Conservation (phyloP, 2,113 vertebrate genomes). For the Dromaius novaehollandiae region DNA sequence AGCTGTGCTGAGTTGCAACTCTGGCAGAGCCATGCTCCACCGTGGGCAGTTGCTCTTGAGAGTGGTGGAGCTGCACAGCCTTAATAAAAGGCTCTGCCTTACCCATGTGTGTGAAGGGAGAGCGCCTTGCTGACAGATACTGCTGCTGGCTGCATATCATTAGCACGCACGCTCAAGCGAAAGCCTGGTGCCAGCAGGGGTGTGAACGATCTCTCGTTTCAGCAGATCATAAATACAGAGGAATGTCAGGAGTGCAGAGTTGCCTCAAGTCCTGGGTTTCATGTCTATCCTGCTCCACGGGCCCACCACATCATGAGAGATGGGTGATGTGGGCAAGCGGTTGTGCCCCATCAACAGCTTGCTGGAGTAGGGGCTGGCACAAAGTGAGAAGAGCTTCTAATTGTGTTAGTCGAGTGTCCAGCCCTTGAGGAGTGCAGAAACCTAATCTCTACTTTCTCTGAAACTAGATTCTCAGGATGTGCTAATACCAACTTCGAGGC, state of each 20-base stretch:
- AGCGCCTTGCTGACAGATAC: conserved; percentile 9
- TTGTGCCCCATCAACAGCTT: background rate
- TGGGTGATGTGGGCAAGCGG: fast-evolving
- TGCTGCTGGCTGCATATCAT: conserved; percentile 39
- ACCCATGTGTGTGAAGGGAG: background rate
- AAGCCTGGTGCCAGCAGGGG: conserved; percentile 30
- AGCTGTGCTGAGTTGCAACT: background rate
- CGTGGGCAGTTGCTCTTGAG: background rate
- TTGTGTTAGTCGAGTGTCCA: background rate
- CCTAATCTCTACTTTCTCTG: conserved; percentile 57
- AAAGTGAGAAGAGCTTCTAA: background rate
- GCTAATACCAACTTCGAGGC: background rate
- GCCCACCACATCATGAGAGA: fast-evolving
- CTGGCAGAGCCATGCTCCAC: background rate
- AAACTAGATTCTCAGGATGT: conserved; percentile 64
- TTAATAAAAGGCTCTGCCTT: conserved; percentile 19
- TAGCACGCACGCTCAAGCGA: background rate
- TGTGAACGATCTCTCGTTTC: conserved; percentile 53
- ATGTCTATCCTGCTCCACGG: fast-evolving
- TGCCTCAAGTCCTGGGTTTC: background rate
- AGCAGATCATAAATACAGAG: background rate
- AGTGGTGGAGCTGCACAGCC: background rate
- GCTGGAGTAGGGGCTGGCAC: background rate
- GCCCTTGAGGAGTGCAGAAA: conserved; percentile 50
- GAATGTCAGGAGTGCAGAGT: background rate